A percentile compares a stretch with the other conserved stretches of the same genome.
Conservation (phyloP, 2,113 vertebrate species). For the Atlantisia rogersi region DNA sequence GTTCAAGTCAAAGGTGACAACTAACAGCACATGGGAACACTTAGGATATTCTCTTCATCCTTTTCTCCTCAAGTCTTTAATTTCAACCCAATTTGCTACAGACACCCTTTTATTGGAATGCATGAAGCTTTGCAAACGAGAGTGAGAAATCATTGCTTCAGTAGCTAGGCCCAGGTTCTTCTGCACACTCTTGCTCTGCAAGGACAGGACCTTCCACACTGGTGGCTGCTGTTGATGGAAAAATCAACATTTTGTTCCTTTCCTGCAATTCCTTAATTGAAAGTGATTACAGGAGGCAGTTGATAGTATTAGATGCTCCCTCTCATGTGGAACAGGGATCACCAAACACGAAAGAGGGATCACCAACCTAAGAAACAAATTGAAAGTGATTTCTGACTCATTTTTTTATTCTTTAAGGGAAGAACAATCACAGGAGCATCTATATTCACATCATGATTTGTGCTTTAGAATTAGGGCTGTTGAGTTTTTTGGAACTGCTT, state of each 20-base stretch:
- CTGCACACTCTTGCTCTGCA: not conserved
- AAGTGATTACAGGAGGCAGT: not conserved
- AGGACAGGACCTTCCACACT: not conserved
- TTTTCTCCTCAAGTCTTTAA: not conserved
- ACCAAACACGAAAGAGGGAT: not conserved
- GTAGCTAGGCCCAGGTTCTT: not conserved
- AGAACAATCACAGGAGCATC: not conserved
- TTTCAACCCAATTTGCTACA: not conserved
- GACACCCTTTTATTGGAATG: not conserved
- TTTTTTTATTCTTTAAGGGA: not conserved
- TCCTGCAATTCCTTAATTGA: not conserved
- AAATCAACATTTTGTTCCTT: not conserved
- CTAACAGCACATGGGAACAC: not conserved
- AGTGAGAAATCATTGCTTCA: not conserved
- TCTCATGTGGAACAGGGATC: not conserved
- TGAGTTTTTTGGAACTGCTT: not conserved
- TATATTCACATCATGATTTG: not conserved
- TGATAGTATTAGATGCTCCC: not conserved
- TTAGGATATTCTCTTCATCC: not conserved
- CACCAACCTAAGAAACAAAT: not conserved
- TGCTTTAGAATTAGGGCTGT: not conserved
- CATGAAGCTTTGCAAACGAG: not conserved
- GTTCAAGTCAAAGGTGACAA: accelerated
- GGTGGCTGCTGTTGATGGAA: not conserved
- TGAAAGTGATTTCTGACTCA: not conserved